These are phyloP conservation scores for Helicoverpa assulta DNA, from an alignment of 2,888 invertebrate genomes.

Conservation along the genomic window DNA sequence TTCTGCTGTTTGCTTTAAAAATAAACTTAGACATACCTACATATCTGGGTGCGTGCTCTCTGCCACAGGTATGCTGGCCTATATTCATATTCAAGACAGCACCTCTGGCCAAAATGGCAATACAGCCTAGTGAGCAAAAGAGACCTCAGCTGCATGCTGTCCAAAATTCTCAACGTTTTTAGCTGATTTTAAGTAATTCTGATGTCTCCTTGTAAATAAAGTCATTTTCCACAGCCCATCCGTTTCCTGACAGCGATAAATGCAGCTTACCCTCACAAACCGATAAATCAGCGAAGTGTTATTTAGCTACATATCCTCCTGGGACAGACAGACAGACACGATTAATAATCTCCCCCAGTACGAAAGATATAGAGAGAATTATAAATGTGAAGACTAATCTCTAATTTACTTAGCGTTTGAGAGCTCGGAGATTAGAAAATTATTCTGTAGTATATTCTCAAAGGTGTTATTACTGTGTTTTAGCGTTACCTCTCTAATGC, in stretches of 20 bases:
- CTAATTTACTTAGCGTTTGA: conserved; percentile 56
- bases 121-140: too few species aligned
- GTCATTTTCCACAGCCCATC: too few species aligned
- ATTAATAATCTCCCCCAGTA: conserved; percentile 38
- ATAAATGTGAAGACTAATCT: conserved; percentile 47
- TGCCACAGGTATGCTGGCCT: too few species aligned
- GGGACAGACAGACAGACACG: conserved; percentile 12
- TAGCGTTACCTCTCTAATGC: background rate
- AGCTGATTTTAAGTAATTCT: too few species aligned
- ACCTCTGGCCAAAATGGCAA: too few species aligned
- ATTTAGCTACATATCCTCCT: conserved; percentile 1
- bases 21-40: too few species aligned
- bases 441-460: conserved; percentile 44
- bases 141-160: too few species aligned
- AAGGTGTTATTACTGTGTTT: conserved; percentile 34
- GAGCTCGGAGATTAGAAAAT: conserved; percentile 51
- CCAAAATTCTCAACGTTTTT: too few species aligned
- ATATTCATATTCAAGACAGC: too few species aligned
- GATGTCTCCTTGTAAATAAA: too few species aligned
- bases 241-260: background rate
- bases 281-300: background rate
- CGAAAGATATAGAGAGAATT: conserved; percentile 52
- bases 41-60: too few species aligned
- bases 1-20: too few species aligned
- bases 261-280: conserved; percentile 1